Conservation (phyloP, 2,797 vertebrate genomes). For the Poecilia picta region DNA sequence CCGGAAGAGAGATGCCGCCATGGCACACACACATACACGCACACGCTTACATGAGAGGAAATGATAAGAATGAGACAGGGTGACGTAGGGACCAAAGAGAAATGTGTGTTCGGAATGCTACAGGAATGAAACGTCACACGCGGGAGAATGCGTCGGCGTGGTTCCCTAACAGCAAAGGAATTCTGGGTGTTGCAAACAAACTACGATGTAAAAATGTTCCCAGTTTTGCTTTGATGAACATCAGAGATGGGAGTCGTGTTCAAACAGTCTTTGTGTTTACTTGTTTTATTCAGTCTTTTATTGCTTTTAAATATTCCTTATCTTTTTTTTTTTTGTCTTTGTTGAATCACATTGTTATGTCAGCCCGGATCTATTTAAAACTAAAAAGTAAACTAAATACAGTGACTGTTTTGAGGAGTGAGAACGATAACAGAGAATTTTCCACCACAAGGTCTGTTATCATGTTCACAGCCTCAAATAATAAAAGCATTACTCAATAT, state of each 20-base stretch:
- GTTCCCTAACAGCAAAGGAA: slow-evolving; percentile 19
- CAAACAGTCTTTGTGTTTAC: background rate
- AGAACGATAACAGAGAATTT: background rate
- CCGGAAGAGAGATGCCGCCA: slow-evolving; percentile 51
- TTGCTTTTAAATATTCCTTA: background rate
- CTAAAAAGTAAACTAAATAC: background rate
- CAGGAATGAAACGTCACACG: slow-evolving; percentile 46
- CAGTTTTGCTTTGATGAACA: slow-evolving; percentile 14
- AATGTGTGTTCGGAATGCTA: slow-evolving; percentile 56
- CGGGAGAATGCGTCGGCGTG: slow-evolving; percentile 21
- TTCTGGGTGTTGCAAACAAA: slow-evolving; percentile 17
- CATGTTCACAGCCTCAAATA: background rate
- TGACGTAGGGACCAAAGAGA: slow-evolving; percentile 51
- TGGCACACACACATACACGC: slow-evolving; percentile 13
- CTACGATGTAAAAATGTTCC: background rate
- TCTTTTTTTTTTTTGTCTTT: background rate
- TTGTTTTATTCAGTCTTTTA: background rate
- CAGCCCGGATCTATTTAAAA: background rate
- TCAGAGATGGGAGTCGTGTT: background rate
- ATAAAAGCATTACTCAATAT: background rate
- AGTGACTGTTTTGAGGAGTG: background rate
- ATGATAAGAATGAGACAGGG: slow-evolving; percentile 53
- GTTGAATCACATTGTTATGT: background rate
- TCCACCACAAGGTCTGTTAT: background rate
- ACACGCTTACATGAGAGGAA: slow-evolving; percentile 36